Base-by-base conservation (phyloP, 2,888 invertebrate species). In the Ochropleura plecta region DNA sequence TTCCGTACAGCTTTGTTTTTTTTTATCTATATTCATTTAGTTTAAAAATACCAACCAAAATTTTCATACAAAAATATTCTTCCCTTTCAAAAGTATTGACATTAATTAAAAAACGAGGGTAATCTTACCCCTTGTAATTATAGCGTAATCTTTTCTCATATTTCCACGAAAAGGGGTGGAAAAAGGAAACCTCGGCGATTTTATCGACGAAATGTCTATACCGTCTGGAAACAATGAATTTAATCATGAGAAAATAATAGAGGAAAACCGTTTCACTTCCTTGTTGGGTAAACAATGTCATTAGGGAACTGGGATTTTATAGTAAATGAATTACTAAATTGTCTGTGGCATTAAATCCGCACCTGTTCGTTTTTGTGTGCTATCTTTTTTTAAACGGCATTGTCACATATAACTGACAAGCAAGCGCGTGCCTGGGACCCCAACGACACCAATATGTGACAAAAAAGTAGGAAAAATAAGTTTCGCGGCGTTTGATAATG, bases 221-320 rank as follows among this genome's bases (percentile, higher is more conserved):
- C 30, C n/a, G 65, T 81, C 51, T 64, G 77, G 57, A 65, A 81
- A 53, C 81, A 74, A 63, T 63, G 77, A 80, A 51, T 80, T 81
- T 74, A 60, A 74, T 80, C 81, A 80, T 51, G 75, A 60, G 48
- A 30, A 80, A 81, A 48, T 60, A 59, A 80, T 64, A 46, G 81
- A 77, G 77, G 77, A 74, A 77, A 77, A 63, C 44, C 12, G 60
- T 40, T 4, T 2, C 3, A 40, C 12, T 63, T 73, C n/a, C 55
- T 59, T 16, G 46, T 46, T 63, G 46, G 44, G 44, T 63, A 74
- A 55, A 63, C 44, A 80, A 57, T 73, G 30, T 55, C 10, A 51
- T 74, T 63, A 63, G n/a, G 6, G 12, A 62, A 44, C n/a, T 74
- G 55, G 18, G 3, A 42, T 71, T 71, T 67, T 46, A 40, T 46